Base-by-base conservation (phyloP, 2,888 invertebrate genomes). In the Synergus umbraculus region DNA sequence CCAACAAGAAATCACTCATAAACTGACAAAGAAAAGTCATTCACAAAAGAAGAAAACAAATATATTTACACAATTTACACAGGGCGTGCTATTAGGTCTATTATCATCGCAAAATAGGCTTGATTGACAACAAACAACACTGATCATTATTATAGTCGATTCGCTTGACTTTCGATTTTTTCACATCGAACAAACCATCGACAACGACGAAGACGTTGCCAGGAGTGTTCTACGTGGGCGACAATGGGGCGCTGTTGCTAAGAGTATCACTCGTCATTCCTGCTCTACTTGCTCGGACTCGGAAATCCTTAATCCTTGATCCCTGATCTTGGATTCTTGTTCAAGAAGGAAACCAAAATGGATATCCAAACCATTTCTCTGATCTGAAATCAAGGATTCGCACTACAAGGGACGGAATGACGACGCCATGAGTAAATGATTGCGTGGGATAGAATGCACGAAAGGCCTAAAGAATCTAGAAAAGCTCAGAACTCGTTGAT, bases 61-160 rank as follows among this genome's bases (percentile, higher is more conserved):
- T 78, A 82, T 66, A 78, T 78, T 83, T 82, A 85, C 83, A 86
- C 84, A 86, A 88, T 87, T 87, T 84, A 88, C 85, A 88, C 85
- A 86, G 86, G 88, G 88, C 89, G 90, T 90, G 90, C 89, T 90
- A 90, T 83, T 84, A 87, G 84, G 87, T 89, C 85, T 86, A 83
- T 83, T 82, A 87, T 85, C 86, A 84, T 87, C 84, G 85, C 86
- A 82, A 83, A 77, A 81, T 80, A 81, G 67, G 80, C 78, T 78
- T 81, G 78, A 29, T 29, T 29, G 22, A 29, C 22, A 29, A 29
- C 22, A 29, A 29, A 76, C 76, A 64, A 82, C 54, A 73, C 37
- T 73, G 29, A 73, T 73, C 73, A 54, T 73, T 54, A 49, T 73
- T n/a, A 54, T 83, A 83, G 76, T 67, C 78, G 80, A 79, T 79